phyloP scores from a whole-genome alignment of 2,113 vertebrate genomes.

The Recurvirostra avosetta region DNA sequence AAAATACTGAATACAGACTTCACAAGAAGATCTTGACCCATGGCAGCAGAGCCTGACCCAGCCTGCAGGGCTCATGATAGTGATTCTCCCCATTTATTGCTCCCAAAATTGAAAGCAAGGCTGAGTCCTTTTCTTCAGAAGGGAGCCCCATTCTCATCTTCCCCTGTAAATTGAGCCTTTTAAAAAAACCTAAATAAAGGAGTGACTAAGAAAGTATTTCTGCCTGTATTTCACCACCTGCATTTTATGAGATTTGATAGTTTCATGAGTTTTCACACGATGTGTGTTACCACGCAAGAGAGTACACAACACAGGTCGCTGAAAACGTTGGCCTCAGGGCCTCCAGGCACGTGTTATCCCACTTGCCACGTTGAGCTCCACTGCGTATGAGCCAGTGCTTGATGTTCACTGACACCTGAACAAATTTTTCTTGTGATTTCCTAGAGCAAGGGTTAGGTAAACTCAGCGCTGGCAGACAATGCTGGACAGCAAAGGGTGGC shows the following conservation, averaged over 20 bases:
- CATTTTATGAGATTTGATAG: not conserved
- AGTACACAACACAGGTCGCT: not conserved
- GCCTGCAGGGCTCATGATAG: not conserved
- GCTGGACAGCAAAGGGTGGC: rapidly evolving
- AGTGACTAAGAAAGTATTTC: not conserved
- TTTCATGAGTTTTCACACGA: not conserved
- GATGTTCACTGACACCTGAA: not conserved
- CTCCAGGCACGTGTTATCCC: not conserved
- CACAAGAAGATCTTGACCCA: not conserved
- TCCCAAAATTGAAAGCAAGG: not conserved
- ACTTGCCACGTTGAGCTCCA: not conserved
- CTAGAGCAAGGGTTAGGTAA: not conserved
- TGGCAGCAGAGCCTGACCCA: not conserved
- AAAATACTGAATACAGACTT: not conserved
- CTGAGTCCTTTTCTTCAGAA: not conserved
- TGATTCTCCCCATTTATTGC: not conserved
- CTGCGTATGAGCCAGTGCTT: not conserved
- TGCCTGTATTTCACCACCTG: not conserved
- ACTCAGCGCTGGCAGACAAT: not conserved
- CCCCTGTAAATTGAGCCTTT: not conserved
- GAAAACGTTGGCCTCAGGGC: not conserved
- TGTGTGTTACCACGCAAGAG: not conserved
- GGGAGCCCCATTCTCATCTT: not conserved
- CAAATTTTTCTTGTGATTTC: not conserved
- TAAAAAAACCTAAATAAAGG: not conserved